phyloP scores from a whole-genome alignment of 2,113 vertebrate species.

The Scomber japonicus region DNA sequence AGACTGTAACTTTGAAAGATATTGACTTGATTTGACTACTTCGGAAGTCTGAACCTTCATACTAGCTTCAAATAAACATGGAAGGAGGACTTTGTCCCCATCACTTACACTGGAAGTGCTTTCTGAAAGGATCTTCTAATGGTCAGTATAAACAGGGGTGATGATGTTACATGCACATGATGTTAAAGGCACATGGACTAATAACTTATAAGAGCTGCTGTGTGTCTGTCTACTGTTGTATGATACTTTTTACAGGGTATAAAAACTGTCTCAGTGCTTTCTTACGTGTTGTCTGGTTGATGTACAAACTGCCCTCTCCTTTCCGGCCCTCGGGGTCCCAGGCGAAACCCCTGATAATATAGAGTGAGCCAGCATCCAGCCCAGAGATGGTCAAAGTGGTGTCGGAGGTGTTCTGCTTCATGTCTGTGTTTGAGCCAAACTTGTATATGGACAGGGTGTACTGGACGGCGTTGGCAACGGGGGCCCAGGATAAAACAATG shows the following conservation, averaged over 20 bases:
- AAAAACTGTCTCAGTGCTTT: neutral
- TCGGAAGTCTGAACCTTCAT: no score
- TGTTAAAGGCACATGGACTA: no score
- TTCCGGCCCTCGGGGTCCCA: constrained; percentile 87
- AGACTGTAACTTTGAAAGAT: no score
- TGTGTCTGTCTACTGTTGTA: no score
- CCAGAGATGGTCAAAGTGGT: constrained; percentile 81
- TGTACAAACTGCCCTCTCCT: constrained; percentile 85
- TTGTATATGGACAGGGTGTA: constrained; percentile 87
- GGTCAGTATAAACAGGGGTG: no score
- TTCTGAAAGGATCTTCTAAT: no score
- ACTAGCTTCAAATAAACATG: no score
- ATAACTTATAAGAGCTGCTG: no score
- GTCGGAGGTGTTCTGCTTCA: constrained; percentile 85
- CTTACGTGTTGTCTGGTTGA: constrained; percentile 94
- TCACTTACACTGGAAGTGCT: no score
- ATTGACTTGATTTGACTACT: no score
- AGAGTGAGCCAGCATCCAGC: constrained; percentile 88
- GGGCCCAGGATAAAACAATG: constrained; percentile 86
- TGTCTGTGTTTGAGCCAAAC: constrained; percentile 79
- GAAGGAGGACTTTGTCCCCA: no score
- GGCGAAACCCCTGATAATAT: constrained; percentile 86
- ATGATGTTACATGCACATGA: no score
- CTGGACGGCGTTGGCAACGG: constrained; percentile 81
- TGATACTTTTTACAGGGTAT: neutral